A percentile compares a stretch with the other conserved stretches of the same genome.
Conservation (phyloP, 2,888 invertebrate genomes). For the Spodoptera exigua region DNA sequence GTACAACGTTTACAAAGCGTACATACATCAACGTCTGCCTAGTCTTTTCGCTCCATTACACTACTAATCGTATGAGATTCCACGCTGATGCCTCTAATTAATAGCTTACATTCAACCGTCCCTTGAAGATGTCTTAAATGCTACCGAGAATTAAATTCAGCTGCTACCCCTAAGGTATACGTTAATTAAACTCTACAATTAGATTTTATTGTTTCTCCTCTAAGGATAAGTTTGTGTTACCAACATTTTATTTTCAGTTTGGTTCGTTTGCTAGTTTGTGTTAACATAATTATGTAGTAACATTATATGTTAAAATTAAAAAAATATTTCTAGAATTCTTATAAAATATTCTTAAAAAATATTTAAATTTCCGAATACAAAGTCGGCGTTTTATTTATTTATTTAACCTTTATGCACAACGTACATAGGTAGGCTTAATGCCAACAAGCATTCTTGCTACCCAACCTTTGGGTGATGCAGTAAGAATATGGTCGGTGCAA, state of each 20-base stretch:
- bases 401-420: too few species aligned
- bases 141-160: slow-evolving; percentile 64
- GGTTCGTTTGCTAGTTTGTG: too few species aligned
- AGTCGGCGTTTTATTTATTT: too few species aligned
- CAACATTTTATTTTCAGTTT: neutral
- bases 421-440: too few species aligned
- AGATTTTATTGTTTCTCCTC: slow-evolving; percentile 49
- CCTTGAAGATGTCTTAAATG: slow-evolving; percentile 68
- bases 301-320: too few species aligned
- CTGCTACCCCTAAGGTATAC: slow-evolving; percentile 48
- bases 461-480: too few species aligned
- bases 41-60: slow-evolving; percentile 77
- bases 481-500: too few species aligned
- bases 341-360: too few species aligned
- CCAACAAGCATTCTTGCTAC: too few species aligned
- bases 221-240: slow-evolving; percentile 15
- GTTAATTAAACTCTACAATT: slow-evolving; percentile 58
- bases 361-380: too few species aligned
- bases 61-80: slow-evolving; percentile 84
- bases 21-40: slow-evolving; percentile 78
- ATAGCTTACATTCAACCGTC: slow-evolving; percentile 72
- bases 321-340: too few species aligned
- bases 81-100: slow-evolving; percentile 81
- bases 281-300: too few species aligned
- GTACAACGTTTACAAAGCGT: slow-evolving; percentile 41